A percentile compares a stretch with the other conserved stretches of the same genome.
Evolutionary conservation across 1,140 invertebrate species (phyloP).

Genomic region (Cyclina sinensis): DNA sequence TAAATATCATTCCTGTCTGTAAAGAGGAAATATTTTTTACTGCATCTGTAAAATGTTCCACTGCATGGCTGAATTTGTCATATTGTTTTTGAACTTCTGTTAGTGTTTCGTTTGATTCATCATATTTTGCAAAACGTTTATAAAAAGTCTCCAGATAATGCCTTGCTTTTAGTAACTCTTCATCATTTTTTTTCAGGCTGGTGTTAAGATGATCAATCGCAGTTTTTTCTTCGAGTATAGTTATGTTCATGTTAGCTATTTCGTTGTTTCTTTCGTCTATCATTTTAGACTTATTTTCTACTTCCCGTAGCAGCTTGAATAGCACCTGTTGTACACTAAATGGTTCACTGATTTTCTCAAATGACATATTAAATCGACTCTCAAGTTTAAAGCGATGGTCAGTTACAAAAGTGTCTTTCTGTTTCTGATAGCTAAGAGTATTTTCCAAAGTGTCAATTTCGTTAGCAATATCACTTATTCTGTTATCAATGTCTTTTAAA

Average conservation of each 20-base stretch:
- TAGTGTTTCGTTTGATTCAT: constrained; percentile 17
- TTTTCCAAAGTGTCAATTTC: constrained; percentile 16
- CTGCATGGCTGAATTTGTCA: not conserved
- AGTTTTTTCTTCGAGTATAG: not conserved
- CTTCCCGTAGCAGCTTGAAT: not conserved
- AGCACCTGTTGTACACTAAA: not conserved
- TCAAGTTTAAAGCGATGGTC: not conserved
- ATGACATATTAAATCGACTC: not conserved
- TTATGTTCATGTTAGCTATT: constrained; percentile 48
- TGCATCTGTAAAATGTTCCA: not conserved
- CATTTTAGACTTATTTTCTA: not conserved
- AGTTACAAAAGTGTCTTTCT: constrained; percentile 42
- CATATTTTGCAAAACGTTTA: not conserved
- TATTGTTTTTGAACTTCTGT: constrained; percentile 38
- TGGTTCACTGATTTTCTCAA: not conserved
- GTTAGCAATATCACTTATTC: not conserved
- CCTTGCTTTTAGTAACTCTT: not conserved
- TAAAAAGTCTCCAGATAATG: not conserved
- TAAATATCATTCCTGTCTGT: not conserved
- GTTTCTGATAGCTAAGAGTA: not conserved
- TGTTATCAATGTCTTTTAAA: not conserved
- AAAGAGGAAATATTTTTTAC: not conserved
- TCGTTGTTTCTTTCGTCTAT: not conserved
- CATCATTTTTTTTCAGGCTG: not conserved
- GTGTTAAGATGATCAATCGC: not conserved